Percentiles rank a stretch among this genome's conserved stretches.
phyloP scores from a whole-genome alignment of 2,113 vertebrate genomes.

The Rhabdornis inornatus region DNA sequence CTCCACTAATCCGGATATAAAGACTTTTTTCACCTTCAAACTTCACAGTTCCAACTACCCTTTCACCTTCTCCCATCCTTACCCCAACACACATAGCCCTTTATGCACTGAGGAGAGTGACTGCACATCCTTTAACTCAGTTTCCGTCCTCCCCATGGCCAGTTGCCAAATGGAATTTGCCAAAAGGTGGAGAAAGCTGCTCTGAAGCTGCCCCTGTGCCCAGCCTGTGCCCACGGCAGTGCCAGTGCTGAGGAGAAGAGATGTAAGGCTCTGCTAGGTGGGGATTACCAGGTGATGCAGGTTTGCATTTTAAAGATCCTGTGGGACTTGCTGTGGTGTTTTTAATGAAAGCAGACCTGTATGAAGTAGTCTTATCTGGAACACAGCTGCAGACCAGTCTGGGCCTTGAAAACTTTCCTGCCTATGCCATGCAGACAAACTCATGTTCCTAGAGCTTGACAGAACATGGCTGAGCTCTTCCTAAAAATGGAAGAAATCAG shows the following conservation, averaged over 20 bases:
- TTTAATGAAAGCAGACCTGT: neutral
- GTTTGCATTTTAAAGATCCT: neutral
- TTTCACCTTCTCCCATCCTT: neutral
- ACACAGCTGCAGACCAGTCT: neutral
- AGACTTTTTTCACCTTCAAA: conserved; percentile 51
- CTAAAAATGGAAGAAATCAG: neutral
- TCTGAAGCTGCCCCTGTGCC: neutral
- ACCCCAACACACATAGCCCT: neutral
- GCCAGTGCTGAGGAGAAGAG: neutral
- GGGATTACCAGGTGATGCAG: neutral
- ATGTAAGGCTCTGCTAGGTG: neutral
- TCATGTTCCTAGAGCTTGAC: neutral
- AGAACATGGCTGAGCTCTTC: neutral
- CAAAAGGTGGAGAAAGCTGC: neutral
- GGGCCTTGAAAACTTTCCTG: neutral
- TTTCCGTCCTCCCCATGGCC: neutral
- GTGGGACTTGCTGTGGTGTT: neutral
- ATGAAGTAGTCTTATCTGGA: neutral
- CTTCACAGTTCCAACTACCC: neutral
- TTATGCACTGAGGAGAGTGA: neutral
- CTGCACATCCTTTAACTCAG: neutral
- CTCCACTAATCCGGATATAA: conserved; percentile 47
- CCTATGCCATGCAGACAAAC: neutral
- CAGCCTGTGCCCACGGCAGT: neutral
- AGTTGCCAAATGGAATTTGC: neutral